Conservation (phyloP, 2,113 vertebrate genomes). For the Passer domesticus region DNA sequence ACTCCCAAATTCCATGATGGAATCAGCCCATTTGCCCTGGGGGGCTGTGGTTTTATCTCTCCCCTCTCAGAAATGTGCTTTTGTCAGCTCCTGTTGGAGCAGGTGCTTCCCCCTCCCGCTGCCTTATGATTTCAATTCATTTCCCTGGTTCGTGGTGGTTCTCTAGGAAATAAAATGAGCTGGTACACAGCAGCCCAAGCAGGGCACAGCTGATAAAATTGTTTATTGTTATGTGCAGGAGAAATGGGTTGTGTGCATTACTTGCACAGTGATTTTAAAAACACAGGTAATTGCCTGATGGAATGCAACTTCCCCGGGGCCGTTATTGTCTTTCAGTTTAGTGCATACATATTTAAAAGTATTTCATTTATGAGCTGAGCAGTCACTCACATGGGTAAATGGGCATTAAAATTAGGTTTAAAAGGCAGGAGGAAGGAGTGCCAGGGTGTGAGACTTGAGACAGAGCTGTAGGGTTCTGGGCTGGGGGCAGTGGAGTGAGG, state of each 20-base stretch:
- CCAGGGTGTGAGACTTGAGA: not conserved
- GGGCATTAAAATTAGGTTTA: not conserved
- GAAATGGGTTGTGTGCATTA: not conserved
- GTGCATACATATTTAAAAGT: not conserved
- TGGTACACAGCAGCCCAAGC: not conserved
- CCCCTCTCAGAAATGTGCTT: not conserved
- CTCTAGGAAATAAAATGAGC: not conserved
- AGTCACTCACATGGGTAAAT: not conserved
- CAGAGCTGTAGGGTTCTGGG: not conserved
- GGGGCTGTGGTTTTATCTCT: not conserved
- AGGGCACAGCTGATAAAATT: not conserved
- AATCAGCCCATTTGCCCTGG: not conserved
- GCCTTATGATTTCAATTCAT: slow-evolving; percentile 29
- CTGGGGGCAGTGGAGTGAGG: not conserved
- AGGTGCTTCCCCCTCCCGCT: not conserved
- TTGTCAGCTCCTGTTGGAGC: slow-evolving; percentile 20
- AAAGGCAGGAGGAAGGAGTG: not conserved
- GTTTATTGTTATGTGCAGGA: slow-evolving; percentile 1
- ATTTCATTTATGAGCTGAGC: not conserved
- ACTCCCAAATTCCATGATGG: not conserved
- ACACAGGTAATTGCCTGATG: slow-evolving; percentile 12
- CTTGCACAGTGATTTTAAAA: not conserved
- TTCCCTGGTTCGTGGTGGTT: slow-evolving; percentile 9
- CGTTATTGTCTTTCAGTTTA: not conserved
- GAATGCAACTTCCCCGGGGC: not conserved